Percentiles rank a stretch among this genome's conserved stretches.
Evolutionary conservation across 2,797 vertebrate genomes (phyloP).

Genomic region (Meda fulgida): DNA sequence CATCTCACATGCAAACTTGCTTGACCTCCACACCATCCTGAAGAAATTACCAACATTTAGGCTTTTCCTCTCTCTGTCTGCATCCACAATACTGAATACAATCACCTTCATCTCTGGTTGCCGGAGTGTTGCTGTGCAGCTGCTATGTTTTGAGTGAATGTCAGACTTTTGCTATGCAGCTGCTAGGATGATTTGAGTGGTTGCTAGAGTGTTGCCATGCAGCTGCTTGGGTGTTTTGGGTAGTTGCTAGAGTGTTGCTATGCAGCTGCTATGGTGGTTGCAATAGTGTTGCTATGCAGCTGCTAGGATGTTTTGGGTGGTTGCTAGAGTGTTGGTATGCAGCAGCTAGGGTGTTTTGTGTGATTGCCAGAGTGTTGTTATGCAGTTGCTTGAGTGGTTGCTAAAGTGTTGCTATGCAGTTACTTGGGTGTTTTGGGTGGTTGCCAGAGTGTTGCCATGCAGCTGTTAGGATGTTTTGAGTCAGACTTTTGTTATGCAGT

Average conservation of each 20-base stretch:
- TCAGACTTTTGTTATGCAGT: neutral
- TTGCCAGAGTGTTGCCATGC: neutral
- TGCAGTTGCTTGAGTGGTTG: neutral
- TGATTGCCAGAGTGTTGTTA: neutral
- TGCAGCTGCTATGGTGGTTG: neutral
- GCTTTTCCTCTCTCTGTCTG: neutral
- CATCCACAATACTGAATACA: neutral
- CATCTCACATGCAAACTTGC: conserved; percentile 38
- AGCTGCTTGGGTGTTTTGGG: too few species aligned
- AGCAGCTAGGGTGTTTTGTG: neutral
- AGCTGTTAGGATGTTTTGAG: neutral
- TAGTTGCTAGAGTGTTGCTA: neutral
- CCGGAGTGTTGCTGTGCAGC: neutral
- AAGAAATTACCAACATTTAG: neutral
- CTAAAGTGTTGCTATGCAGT: too few species aligned
- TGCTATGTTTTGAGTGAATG: neutral
- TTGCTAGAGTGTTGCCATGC: neutral
- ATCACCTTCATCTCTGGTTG: neutral
- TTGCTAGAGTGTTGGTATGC: neutral
- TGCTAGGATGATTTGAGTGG: neutral
- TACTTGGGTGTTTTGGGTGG: neutral
- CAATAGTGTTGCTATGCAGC: neutral
- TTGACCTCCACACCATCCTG: neutral
- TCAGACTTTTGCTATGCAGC: neutral
- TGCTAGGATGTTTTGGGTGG: neutral